A percentile compares a stretch with the other conserved stretches of the same genome.
Evolutionary conservation across 2,113 vertebrate genomes (phyloP).

Genomic region (Patagioenas fasciata): DNA sequence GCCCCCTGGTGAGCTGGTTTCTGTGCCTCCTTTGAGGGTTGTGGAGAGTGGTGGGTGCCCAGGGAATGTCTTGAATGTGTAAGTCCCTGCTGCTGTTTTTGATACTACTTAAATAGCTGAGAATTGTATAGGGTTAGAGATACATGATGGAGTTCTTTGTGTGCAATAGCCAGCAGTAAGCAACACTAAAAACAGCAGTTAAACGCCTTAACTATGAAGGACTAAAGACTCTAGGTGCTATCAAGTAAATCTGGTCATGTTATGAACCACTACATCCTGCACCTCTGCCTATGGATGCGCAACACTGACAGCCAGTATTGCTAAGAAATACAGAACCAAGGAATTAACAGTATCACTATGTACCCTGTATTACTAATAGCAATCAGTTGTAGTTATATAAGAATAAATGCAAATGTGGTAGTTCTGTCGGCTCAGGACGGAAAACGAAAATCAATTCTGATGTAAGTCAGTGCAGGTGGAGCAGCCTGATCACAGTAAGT

Average conservation of each 20-base stretch:
- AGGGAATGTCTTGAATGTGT: rapidly evolving
- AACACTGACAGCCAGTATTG: neutral
- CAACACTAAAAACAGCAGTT: neutral
- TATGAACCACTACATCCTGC: rapidly evolving
- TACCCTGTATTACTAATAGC: neutral
- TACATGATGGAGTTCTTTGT: neutral
- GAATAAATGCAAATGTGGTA: too few relatives aligned
- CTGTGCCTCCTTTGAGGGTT: neutral
- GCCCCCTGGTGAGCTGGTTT: rapidly evolving
- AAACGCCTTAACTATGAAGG: neutral
- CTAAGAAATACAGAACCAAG: neutral
- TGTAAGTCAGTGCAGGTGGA: neutral
- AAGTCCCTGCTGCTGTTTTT: neutral
- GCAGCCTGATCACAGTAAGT: rapidly evolving
- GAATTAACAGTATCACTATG: neutral
- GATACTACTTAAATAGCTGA: neutral
- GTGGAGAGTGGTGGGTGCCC: neutral
- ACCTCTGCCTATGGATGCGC: too few relatives aligned
- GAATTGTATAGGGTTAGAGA: neutral
- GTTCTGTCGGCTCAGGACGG: neutral
- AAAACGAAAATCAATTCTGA: neutral
- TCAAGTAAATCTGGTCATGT: neutral
- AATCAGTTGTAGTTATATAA: too few relatives aligned
- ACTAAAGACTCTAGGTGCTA: neutral
- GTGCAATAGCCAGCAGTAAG: neutral